Evolutionary conservation across 2,113 vertebrate genomes (phyloP), one percentile per base, ranked within the genome.

Genomic region (Motacilla tschutschensis): DNA sequence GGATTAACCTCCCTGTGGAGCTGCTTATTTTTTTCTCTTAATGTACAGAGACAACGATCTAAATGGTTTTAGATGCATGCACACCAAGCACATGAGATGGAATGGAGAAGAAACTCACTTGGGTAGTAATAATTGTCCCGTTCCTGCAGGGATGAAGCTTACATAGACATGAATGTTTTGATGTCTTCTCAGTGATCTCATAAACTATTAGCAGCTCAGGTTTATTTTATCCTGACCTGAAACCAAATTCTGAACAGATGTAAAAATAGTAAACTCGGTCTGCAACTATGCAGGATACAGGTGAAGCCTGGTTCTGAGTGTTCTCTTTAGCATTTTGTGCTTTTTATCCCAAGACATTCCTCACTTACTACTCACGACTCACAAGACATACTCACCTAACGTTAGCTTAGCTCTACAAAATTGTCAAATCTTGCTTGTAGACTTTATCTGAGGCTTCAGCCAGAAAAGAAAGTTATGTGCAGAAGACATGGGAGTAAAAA

Each of bases 1-100:
- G 0, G 0, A 26, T 79, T 64, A 29, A 11, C 2, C 2, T 1
- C 8, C 6, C 11, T 17, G 1, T 38, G 24, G 12, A 85, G 14
- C 7, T 43, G 26, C 38, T 24, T 54, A 2, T 54, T 87, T 76
- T 54, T 38, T 4, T 3, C 8, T 25, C 4, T 63, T 59, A 54
- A 54, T 46, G 8, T 65, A 20, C 19, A 13, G 10, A 41, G 17
- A 50, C 6, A 7, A 9, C 0, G 0, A 5, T 35, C 20, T 64
- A 41, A 35, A 46, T 38, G 1, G 26, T 46, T 41, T 66, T 33
- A 33, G 33, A 33, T 33, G 33, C 33, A 21, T 25, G 17, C 12
- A 17, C 9, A 38, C 11, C 12, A 76, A 28, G 18, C 10, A 65
- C 14, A 2, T 1, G 14, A 58, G 11, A 19, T 13, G 31, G 6